Conservation (phyloP, 2,888 invertebrate species). For the Drosophila fungiperda region DNA sequence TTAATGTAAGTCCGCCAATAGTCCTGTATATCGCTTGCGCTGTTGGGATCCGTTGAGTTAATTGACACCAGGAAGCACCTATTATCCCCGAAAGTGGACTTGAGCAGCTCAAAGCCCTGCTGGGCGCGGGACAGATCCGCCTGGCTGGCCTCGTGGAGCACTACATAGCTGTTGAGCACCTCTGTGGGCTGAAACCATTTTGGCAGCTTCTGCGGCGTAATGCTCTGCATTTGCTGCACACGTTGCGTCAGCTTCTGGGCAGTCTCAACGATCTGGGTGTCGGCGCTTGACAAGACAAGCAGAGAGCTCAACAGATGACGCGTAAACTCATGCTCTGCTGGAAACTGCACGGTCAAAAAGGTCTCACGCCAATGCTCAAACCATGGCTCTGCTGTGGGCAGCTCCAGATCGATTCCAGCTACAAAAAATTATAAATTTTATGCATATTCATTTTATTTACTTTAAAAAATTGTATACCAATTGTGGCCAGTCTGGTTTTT, state of each 20-base stretch:
- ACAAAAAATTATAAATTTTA: not conserved
- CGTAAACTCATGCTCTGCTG: conserved; percentile 98
- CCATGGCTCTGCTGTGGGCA: conserved; percentile 94
- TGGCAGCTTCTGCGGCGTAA: conserved; percentile 91
- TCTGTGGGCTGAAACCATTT: conserved; percentile 92
- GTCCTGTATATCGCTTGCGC: conserved; percentile 89
- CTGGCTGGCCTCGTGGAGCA: conserved; percentile 93
- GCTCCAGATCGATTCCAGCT: conserved; percentile 88
- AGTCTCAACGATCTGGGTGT: conserved; percentile 92
- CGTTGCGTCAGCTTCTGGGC: conserved; percentile 92
- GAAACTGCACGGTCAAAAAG: conserved; percentile 94
- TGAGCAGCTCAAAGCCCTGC: conserved; percentile 92
- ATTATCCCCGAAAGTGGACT: conserved; percentile 93
- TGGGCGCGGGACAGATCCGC: conserved; percentile 92
- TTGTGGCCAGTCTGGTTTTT: conserved; percentile 86
- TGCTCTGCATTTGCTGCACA: conserved; percentile 91
- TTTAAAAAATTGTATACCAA: conserved; percentile 85
- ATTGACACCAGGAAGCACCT: conserved; percentile 96
- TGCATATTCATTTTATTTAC: not conserved
- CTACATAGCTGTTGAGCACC: conserved; percentile 94
- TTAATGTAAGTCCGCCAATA: conserved; percentile 93
- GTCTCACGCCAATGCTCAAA: conserved; percentile 97
- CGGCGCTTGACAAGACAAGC: conserved; percentile 90
- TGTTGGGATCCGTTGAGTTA: conserved; percentile 91
- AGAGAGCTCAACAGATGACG: conserved; percentile 94